Evolutionary conservation across 1,140 invertebrate species (phyloP).

Genomic region (Musca domestica): DNA sequence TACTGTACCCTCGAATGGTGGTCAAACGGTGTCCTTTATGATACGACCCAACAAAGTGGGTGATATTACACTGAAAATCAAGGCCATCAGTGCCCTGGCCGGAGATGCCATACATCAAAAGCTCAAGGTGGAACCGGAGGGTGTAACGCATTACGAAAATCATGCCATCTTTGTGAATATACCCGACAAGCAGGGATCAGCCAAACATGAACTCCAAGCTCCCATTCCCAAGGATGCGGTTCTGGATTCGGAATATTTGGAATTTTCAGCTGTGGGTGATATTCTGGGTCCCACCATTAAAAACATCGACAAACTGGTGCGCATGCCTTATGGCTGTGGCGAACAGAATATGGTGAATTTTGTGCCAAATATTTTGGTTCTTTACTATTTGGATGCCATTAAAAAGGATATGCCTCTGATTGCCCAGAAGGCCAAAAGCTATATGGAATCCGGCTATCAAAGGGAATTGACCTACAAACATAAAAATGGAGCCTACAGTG

Average conservation of each 20-base stretch:
- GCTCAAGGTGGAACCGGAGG: constrained; percentile 75
- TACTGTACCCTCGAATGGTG: constrained; percentile 66
- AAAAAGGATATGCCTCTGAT: constrained; percentile 33
- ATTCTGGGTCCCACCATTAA: constrained; percentile 74
- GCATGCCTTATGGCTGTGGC: constrained; percentile 87
- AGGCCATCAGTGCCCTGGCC: constrained; percentile 66
- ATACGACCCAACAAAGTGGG: constrained; percentile 75
- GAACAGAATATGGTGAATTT: constrained; percentile 95
- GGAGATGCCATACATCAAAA: constrained; percentile 73
- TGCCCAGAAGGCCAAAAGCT: constrained; percentile 59
- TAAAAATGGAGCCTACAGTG: constrained; percentile 90
- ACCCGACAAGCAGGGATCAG: constrained; percentile 56
- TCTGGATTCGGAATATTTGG: constrained; percentile 66
- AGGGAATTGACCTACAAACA: constrained; percentile 87
- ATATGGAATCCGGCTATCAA: constrained; percentile 87
- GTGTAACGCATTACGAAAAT: constrained; percentile 74
- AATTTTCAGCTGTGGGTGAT: constrained; percentile 74
- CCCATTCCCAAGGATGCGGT: constrained; percentile 72
- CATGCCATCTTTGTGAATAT: constrained; percentile 75
- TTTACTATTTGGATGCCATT: constrained; percentile 66
- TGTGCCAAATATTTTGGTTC: constrained; percentile 84
- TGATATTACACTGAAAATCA: constrained; percentile 71
- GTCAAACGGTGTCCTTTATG: constrained; percentile 75
- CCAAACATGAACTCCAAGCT: constrained; percentile 62
- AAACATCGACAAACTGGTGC: constrained; percentile 73